These are phyloP conservation scores for Drosophila funebris DNA, from an alignment of 1,140 invertebrate species.

Conservation along the genomic window DNA sequence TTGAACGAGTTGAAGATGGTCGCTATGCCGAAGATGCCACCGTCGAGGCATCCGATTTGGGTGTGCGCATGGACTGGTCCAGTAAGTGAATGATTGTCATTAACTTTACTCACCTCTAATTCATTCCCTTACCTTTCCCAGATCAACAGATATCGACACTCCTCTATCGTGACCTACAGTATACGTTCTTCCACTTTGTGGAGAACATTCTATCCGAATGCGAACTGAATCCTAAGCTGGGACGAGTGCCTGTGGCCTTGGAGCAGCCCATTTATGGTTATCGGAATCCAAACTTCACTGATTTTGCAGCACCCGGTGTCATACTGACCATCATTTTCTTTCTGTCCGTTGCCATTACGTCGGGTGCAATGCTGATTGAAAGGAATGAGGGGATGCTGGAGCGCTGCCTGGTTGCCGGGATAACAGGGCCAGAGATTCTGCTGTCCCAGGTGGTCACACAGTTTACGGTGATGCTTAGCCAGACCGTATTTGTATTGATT, in stretches of 20 bases:
- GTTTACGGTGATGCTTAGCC: slow-evolving; percentile 93
- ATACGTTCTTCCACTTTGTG: slow-evolving; percentile 90
- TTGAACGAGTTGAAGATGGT: slow-evolving; percentile 88
- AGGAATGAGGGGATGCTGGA: slow-evolving; percentile 95
- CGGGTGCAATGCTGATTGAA: slow-evolving; percentile 95
- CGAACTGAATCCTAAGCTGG: slow-evolving; percentile 88
- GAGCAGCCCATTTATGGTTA: slow-evolving; percentile 94
- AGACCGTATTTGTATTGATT: slow-evolving; percentile 91
- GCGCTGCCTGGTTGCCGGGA: slow-evolving; percentile 92
- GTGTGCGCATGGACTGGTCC: slow-evolving; percentile 94
- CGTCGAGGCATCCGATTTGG: slow-evolving; percentile 89
- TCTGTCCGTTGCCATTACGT: slow-evolving; percentile 95
- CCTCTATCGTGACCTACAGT: slow-evolving; percentile 89
- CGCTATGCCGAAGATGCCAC: slow-evolving; percentile 88
- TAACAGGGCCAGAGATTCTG: slow-evolving; percentile 89
- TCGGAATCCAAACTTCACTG: slow-evolving; percentile 93
- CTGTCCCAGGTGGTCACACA: slow-evolving; percentile 94
- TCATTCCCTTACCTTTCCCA: slow-evolving; percentile 86
- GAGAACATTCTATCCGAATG: slow-evolving; percentile 87
- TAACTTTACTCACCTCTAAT: neutral
- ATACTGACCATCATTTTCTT: slow-evolving; percentile 98
- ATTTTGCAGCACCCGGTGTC: slow-evolving; percentile 97
- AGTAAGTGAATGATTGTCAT: slow-evolving; percentile 87
- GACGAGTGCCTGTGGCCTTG: slow-evolving; percentile 91
- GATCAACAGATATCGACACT: slow-evolving; percentile 96